Evolutionary conservation across 2,797 vertebrate genomes (phyloP), one percentile per base, ranked within the genome.

Genomic region (Macropodus opercularis): DNA sequence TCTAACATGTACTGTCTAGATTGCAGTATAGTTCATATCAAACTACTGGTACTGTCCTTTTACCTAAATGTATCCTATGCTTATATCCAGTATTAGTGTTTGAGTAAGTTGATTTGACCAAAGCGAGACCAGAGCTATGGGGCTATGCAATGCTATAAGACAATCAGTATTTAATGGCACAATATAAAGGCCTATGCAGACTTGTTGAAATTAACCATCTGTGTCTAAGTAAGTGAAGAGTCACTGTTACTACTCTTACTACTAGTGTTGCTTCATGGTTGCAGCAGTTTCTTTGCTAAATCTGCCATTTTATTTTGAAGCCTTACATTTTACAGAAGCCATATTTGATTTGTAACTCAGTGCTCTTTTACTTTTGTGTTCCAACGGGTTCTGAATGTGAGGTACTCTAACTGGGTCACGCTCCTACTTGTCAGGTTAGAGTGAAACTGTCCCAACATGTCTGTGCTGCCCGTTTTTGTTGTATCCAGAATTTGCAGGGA

Each of bases 101-200:
- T 63, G 70, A 65, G 70, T 56, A 10, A 39, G 21, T 82, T 85
- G 77, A 75, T 78, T 82, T 82, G 85, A 89, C 85, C 83, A 83
- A 87, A 87, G 69, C 50, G 55, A 39, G 56, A 48, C 34, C 15
- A 46, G 46, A 78, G 60, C 42, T 70, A 32, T 48, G 19, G 17
- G 8, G 72, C 60, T 83, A 85, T 83, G 77, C 85, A 89, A 72
- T 22, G 26, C 43, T 63, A 72, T 50, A 61, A 59, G 90, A 91
- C 88, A 90, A 90, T 90, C 90, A 85, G 77, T 87, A 81, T 89
- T 83, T 85, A n/a, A 78, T 85, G 83, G 68, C 74, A 85, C 85
- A 82, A 61, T 54, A 17, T 76, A 46, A 63, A 68, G 0, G 48
- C 61, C 78, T 81, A 80, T 87, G 82, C 86, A 85, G 41, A 76